Base-by-base conservation (phyloP, 2,113 vertebrate species). In the Anguilla japonica region DNA sequence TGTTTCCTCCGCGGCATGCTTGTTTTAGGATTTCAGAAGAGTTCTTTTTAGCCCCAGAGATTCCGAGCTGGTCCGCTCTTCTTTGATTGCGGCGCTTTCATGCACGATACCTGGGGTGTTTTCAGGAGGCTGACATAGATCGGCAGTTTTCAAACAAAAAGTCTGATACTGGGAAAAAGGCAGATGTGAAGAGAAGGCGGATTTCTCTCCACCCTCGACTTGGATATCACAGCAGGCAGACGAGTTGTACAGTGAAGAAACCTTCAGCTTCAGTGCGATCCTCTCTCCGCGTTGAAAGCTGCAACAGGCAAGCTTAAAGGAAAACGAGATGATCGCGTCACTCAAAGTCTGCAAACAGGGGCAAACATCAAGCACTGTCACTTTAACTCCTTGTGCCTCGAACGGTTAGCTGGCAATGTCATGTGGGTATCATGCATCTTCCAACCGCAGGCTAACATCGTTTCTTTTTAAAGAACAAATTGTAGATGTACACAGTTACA, bases 1-100 rank as follows among this genome's bases (percentile, higher is more conserved):
- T 99, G 98, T 96, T 99, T 99, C 96, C 98, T 98, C 96, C 98
- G 95, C 96, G 98, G 98, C 98, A 99, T 99, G 95, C 94, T 96
- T 90, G 92, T 91, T 90, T 34, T 84, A 79, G 87, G 90, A 87
- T 92, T 91, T 92, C 94, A 91, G 93, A 93, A 94, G 95, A 95
- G 94, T 94, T 93, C 86, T 91, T 91, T 94, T 90, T 94, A 93
- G 95, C 95, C 95, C 95, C 96, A 93, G 92, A 93, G 96, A 95
- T 95, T 93, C 96, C 94, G 93, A 93, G 96, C 95, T 96, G 95
- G 92, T 94, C 96, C 95, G 93, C 94, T 91, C 86, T 93, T 94
- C 93, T 95, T 91, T 91, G 94, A 93, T 93, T 91, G 91, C 85
- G 57, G 84, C 84, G 88, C 89, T 91, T 89, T 94, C 94, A 95